Evolutionary conservation across 2,888 invertebrate genomes (phyloP), one percentile per base, ranked within the genome.

Genomic region (Schizaphis graminum): DNA sequence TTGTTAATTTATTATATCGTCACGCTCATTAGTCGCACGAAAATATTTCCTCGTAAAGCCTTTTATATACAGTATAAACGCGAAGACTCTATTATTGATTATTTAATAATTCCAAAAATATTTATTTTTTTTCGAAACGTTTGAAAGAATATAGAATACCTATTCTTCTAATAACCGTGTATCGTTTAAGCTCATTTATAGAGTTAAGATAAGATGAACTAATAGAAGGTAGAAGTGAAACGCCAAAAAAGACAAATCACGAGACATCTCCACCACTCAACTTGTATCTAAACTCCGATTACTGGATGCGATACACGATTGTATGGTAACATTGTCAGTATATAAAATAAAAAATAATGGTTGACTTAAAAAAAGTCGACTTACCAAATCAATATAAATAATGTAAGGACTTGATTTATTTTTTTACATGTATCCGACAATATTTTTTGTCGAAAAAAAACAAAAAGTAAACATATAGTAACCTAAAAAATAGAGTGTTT

Each of bases 1-100:
- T 92, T 41, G 28, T 88, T 77, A 77, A 77, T 77, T 77, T 67
- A 87, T 88, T 67, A 87, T 92, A 49, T 49, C 49, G 92, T 87
- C 21, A 41, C 49, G 49, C 61, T 92, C 67, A 88, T 92, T 92
- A 92, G 67, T 88, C 35, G 26, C 49, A 35, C 49, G 87, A 87
- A 88, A 35, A 87, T 67, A 41, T 92, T 67, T 67, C 16, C 35
- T n/a, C 26, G 7, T 21, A 47, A 13, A 86, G 26, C 35, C 87
- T 49, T 87, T 41, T 67, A 77, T 56, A 88, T 21, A 89, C 44
- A 89, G 28, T 28, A 41, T 61, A 47, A n/a, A 8, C 21, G 53
- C 85, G 28, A 44, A 41, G 85, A 85, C 26, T 85, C 28, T 41
- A 85, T 85, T 13, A 44, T 44, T 44, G 56, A 35, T 16, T 77